Evolutionary conservation across 2,888 invertebrate genomes (phyloP), one percentile per base, ranked within the genome.

Genomic region (Malachius bipustulatus): DNA sequence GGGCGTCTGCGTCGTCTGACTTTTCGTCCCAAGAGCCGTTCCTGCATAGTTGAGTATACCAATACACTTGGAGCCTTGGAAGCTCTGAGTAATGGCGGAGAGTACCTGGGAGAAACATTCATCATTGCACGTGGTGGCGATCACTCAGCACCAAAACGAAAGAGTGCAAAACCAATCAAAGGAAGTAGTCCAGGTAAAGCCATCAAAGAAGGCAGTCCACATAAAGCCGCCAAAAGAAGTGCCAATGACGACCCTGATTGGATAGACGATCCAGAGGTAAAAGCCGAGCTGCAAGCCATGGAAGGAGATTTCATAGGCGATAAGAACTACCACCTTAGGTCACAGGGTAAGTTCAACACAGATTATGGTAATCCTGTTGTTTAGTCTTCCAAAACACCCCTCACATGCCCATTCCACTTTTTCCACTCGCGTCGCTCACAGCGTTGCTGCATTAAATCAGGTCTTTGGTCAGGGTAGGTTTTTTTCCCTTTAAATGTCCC

Each of bases 281-380:
- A 73, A 55, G 70, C 74, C 0, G 83, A 83, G 54, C 53, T 83
- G 14, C 73, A 74, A 37, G 79, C 78, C 0, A 73, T 83, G 76
- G 62, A 68, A 27, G 60, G 59, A 4, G 49, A 56, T 14, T 2
- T 33, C 4, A 13, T 19, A 12, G 30, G 11, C 6, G 43, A 42
- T 30, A 41, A 57, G 12, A 55, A 56, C 27, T 60, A 60, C 36
- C 56, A 55, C 45, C 39, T 61, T 2, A 52, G 47, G 37, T 30
- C 41, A 24, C 44, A 41, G 37, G 38, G 45, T 43, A 34, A 27
- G 13, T 27, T 8, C n/a, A n/a, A n/a, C n/a, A n/a, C n/a, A n/a
- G n/a, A n/a, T n/a, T n/a, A n/a, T n/a, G n/a, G n/a, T n/a, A n/a
- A n/a, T n/a, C n/a, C n/a, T n/a, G n/a, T n/a, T n/a, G n/a, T n/a